Evolutionary conservation across 2,888 invertebrate genomes (phyloP), one percentile per base, ranked within the genome.

Genomic region (Notodonta ziczac): DNA sequence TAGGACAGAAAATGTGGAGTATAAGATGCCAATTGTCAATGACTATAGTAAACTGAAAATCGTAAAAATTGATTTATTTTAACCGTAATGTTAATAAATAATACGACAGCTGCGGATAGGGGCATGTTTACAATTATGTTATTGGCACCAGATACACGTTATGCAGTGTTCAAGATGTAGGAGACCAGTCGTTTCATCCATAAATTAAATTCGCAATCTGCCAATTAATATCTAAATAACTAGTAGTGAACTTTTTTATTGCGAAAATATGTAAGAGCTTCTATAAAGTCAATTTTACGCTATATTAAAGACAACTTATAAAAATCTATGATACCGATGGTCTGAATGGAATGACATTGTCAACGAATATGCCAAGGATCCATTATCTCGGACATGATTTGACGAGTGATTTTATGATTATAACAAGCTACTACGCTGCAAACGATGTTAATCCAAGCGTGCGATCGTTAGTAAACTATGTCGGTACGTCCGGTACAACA

Each of bases 41-140:
- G 35, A 35, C 35, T 35, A 35, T 35, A 35, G 5, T 35, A 35
- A 24, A 24, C 24, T 24, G 24, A 2, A 24, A 24, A 9, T 3
- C 12, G n/a, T 50, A 9, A n/a, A 3, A 16, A 4, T 50, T 9
- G 7, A 50, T 9, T 9, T 50, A 16, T 9, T 32, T 52, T 32
- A 13, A 52, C 52, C 3, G 16, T 32, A 52, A 32, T 52, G 4
- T 7, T 16, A 16, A 16, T 50, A 5, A 67, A 61, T 66, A 77
- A 82, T 82, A 77, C 84, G 84, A 81, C 88, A 85, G 77, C 78
- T 76, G 79, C 62, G 65, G 76, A 80, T 82, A 78, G 75, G 77
- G 80, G 79, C 83, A 74, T 83, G 81, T 83, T 85, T 82, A 83
- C 83, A 73, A 73, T 79, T 77, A 73, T 80, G 76, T 69, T 70